Percentiles rank a stretch among this genome's conserved stretches.
Conservation (phyloP, 2,113 vertebrate species). For the Sphaerodactylus townsendi region DNA sequence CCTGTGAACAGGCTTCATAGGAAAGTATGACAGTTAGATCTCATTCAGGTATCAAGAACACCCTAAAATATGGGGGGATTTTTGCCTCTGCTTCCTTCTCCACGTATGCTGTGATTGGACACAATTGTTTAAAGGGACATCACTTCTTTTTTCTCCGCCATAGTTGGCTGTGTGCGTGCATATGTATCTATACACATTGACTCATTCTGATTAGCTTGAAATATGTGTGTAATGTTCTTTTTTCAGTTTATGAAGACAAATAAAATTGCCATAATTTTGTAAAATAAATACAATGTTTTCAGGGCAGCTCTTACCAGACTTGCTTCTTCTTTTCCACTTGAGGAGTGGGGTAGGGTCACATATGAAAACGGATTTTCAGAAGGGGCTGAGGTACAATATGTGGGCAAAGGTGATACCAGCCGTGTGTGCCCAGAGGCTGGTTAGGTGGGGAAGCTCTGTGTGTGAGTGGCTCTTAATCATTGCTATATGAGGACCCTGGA, state of each 20-base stretch:
- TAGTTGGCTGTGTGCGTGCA: background rate
- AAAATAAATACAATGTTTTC: conserved; percentile 36
- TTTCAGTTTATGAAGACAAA: conserved; percentile 37
- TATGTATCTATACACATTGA: background rate
- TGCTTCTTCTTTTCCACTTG: background rate
- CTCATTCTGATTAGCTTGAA: too few species aligned
- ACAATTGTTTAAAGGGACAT: background rate
- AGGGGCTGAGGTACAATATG: too few species aligned
- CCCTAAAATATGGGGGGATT: background rate
- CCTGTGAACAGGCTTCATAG: background rate
- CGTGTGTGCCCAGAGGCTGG: too few species aligned
- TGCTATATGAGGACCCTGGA: too few species aligned
- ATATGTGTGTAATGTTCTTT: background rate
- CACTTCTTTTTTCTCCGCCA: background rate
- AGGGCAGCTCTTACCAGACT: background rate
- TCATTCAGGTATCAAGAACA: too few species aligned
- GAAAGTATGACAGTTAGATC: too few species aligned
- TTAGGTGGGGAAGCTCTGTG: too few species aligned
- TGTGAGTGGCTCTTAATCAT: too few species aligned
- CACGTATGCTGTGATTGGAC: too few species aligned
- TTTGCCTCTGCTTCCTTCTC: background rate
- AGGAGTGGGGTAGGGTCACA: accelerated
- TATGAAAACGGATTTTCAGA: background rate
- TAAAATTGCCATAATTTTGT: conserved; percentile 56
- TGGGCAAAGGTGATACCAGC: too few species aligned